Conservation (phyloP, 2,113 vertebrate genomes). For the Aegotheles bennettii region DNA sequence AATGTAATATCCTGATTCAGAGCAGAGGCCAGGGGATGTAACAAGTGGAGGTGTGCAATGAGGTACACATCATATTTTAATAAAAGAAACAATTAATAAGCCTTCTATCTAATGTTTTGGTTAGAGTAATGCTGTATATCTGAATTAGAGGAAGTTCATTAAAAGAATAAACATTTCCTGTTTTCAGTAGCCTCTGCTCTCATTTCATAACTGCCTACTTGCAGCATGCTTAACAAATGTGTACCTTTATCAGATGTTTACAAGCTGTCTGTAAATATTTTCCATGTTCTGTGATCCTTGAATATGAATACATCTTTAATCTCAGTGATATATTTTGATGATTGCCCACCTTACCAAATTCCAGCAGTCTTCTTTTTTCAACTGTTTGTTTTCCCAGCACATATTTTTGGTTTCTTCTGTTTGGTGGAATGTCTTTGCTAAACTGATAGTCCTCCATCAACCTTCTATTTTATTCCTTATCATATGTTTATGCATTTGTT, state of each 20-base stretch:
- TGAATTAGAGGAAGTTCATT: background rate
- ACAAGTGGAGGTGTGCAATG: background rate
- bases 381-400: rapidly evolving
- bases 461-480: background rate
- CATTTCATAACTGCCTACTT: background rate
- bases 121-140: background rate
- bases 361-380: background rate
- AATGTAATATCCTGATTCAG: background rate
- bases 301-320: background rate
- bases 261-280: background rate
- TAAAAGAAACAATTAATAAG: background rate
- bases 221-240: background rate
- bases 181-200: background rate
- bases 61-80: rapidly evolving
- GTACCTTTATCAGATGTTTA: background rate
- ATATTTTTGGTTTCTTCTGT: background rate
- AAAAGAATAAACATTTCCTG: background rate
- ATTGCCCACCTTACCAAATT: background rate
- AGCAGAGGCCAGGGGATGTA: background rate
- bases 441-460: background rate
- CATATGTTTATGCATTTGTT: background rate
- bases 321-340: background rate
- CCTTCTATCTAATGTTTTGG: background rate
- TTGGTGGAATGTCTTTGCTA: background rate
- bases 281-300: background rate